Evolutionary conservation across 2,113 vertebrate species (phyloP).

Genomic region (Nothocercus julius): DNA sequence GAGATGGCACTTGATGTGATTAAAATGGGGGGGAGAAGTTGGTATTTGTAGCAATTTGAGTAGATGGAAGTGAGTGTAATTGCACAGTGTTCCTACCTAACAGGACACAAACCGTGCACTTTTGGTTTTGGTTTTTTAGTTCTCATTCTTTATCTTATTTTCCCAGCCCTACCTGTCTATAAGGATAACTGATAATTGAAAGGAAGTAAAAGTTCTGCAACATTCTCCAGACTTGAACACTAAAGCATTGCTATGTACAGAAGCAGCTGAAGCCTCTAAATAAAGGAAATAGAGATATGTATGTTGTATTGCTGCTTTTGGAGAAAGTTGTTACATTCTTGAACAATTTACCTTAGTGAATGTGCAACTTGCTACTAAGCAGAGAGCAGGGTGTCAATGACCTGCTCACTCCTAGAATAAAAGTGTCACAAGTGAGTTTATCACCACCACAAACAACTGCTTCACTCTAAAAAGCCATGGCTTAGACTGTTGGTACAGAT

Average conservation of each 20-base stretch:
- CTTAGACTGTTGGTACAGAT: not conserved
- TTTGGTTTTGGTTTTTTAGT: not conserved
- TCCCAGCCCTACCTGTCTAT: not conserved
- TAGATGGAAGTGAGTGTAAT: not conserved
- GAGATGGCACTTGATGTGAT: not conserved
- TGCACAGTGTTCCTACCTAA: not conserved
- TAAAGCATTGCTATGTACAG: not conserved
- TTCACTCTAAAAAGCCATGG: not conserved
- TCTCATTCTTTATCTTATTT: not conserved
- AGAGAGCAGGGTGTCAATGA: accelerated
- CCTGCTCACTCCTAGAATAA: not conserved
- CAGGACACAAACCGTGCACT: not conserved
- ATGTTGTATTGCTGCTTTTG: not conserved
- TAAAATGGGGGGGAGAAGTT: not conserved
- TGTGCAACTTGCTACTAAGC: not conserved
- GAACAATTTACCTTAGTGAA: not conserved
- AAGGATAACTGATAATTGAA: not conserved
- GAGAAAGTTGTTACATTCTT: not conserved
- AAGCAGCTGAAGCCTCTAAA: not conserved
- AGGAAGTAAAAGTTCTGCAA: not conserved
- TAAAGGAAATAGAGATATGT: not conserved
- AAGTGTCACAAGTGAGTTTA: not conserved
- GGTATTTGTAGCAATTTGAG: not conserved
- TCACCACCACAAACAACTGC: not conserved
- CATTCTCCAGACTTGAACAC: not conserved